Percentiles rank a stretch among this genome's conserved stretches.
Evolutionary conservation across 2,888 invertebrate genomes (phyloP).

Genomic region (Apodemia hepburni): DNA sequence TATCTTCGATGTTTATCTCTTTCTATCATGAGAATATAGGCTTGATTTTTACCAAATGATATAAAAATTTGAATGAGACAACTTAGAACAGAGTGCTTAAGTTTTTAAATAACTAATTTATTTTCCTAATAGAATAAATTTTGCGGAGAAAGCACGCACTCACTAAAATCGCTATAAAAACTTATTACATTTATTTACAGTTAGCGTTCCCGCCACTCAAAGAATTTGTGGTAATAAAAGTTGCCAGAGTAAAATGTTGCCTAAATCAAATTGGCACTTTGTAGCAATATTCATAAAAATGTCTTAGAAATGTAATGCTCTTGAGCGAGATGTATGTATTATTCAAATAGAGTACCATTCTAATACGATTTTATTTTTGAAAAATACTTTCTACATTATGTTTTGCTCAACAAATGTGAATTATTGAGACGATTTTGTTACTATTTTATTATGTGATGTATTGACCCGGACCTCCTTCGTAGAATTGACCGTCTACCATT

Average conservation of each 20-base stretch:
- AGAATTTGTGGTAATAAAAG: conserved; percentile 8
- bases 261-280: conserved; percentile 8
- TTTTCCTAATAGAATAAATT: too few species aligned
- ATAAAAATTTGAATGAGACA: too few species aligned
- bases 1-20: too few species aligned
- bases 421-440: neutral
- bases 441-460: too few species aligned
- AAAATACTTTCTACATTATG: neutral
- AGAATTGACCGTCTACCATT: too few species aligned
- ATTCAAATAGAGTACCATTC: neutral
- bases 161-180: conserved; percentile 1
- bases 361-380: neutral
- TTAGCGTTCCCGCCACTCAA: neutral
- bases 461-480: too few species aligned
- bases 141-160: neutral
- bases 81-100: too few species aligned
- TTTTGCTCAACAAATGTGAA: neutral
- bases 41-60: too few species aligned
- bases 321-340: neutral
- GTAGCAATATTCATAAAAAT: conserved; percentile 6
- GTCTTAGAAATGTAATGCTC: conserved; percentile 4
- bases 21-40: too few species aligned
- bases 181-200: conserved; percentile 3
- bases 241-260: conserved; percentile 6
- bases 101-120: too few species aligned